Evolutionary conservation across 37 sponge, comb jelly and placozoan genomes (phyloP), one percentile per base, ranked within the genome.

Genomic region (Oscarella lobularis): DNA sequence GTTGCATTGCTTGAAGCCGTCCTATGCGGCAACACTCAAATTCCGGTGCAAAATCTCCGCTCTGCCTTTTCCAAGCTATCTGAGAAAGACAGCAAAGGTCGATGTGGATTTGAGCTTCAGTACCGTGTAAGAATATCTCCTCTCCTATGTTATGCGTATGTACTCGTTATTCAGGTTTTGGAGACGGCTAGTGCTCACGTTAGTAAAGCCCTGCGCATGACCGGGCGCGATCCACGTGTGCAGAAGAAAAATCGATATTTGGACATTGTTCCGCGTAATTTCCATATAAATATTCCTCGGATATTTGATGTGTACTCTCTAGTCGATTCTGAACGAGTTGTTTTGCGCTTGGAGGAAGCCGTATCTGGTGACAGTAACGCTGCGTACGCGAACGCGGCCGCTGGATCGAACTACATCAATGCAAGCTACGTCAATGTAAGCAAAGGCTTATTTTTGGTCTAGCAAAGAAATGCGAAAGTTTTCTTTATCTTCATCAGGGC

Each of bases 251-350:
- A 89, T 84, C 82, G 90, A 39, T 67, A 34, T 75, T 72, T 35
- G 33, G 75, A 86, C 0, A 67, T 80, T 48, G 31, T 89, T 9
- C 90, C 90, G 3, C 83, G 90, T 89, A n/a, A n/a, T n/a, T n/a
- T n/a, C n/a, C n/a, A n/a, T n/a, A n/a, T 41, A 85, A 87, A 40
- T 60, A 40, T 31, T 37, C 20, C 33, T 81, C 66, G 38, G 30
- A 67, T 29, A 33, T 14, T 55, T n/a, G n/a, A n/a, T n/a, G n/a
- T n/a, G n/a, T n/a, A n/a, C n/a, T n/a, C n/a, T n/a, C n/a, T 20
- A 48, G 60, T 2, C n/a, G 73, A 1, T 3, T 29, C 2, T 2
- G 37, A 72, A 40, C 2, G 76, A 67, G 30, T 41, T 20, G 20
- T 48, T 48, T 20, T 48, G 9, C 60, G 60, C 20, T 48, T 48